Percentiles rank a stretch among this genome's conserved stretches.
These are phyloP conservation scores for Proterorhinus semilunaris DNA, from an alignment of 2,113 vertebrate genomes.

Conservation along the genomic window DNA sequence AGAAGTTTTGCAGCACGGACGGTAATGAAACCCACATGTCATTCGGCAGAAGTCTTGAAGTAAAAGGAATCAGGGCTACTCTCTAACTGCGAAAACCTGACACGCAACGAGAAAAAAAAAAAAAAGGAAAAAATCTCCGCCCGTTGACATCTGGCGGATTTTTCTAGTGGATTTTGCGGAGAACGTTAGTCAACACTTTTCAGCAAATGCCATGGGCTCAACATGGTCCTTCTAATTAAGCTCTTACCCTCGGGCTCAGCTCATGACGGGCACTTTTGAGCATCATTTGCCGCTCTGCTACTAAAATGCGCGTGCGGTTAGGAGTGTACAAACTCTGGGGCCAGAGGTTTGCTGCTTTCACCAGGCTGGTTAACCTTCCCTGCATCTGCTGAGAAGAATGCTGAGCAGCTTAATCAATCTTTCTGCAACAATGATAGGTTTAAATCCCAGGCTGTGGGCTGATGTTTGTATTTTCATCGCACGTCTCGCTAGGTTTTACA, in stretches of 20 bases:
- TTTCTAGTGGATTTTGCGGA: constrained; percentile 43
- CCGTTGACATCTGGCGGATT: constrained; percentile 24
- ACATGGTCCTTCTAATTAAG: constrained; percentile 58
- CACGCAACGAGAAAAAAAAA: constrained; percentile 9
- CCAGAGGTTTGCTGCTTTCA: constrained; percentile 66
- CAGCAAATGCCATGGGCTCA: constrained; percentile 35
- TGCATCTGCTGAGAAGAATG: constrained; percentile 38
- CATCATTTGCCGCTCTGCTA: constrained; percentile 40
- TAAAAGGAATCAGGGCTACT: constrained; percentile 30
- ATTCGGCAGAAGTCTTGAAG: constrained; percentile 49
- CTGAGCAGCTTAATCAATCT: not conserved
- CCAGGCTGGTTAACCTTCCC: constrained; percentile 63
- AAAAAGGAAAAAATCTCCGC: constrained; percentile 11
- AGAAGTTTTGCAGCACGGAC: constrained; percentile 68
- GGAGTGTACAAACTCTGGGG: constrained; percentile 75
- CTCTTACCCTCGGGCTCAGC: constrained; percentile 41
- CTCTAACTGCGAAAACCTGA: constrained; percentile 13
- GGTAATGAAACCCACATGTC: constrained; percentile 79
- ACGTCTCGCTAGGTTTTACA: too few species aligned
- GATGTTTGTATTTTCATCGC: too few species aligned
- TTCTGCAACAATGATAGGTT: too few species aligned
- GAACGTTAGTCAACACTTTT: constrained; percentile 25
- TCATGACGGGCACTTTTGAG: constrained; percentile 38
- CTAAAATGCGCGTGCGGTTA: constrained; percentile 49
- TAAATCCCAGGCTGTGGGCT: too few species aligned